These are phyloP conservation scores for Drosophila sturtevanti DNA, from an alignment of 1,140 invertebrate species.

Conservation along the genomic window DNA sequence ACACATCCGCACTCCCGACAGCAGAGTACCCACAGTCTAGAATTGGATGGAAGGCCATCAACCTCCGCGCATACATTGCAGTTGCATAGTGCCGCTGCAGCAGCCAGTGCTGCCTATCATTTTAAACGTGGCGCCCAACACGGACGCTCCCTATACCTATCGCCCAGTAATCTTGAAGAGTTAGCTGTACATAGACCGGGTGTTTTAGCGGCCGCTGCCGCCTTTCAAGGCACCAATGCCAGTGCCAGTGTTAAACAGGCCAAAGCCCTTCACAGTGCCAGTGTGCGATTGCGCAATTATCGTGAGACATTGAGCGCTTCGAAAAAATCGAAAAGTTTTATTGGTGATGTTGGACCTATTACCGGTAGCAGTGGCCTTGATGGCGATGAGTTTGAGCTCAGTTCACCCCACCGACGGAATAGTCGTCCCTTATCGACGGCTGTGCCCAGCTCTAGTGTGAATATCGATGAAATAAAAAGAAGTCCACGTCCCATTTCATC, in stretches of 20 bases:
- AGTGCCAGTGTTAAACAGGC: constrained; percentile 78
- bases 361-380: constrained; percentile 26
- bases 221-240: constrained; percentile 79
- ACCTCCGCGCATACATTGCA: constrained; percentile 66
- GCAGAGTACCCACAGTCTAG: constrained; percentile 79
- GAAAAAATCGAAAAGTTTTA: constrained; percentile 83
- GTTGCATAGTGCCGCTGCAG: constrained; percentile 73
- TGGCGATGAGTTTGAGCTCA: constrained; percentile 76
- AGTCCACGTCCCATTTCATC: constrained; percentile 74
- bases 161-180: constrained; percentile 79
- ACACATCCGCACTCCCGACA: constrained; percentile 69
- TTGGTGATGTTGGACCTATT: constrained; percentile 59
- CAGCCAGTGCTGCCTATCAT: constrained; percentile 75
- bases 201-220: constrained; percentile 68
- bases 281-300: constrained; percentile 74
- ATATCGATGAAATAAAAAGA: constrained; percentile 75
- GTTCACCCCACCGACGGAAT: constrained; percentile 81
- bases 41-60: constrained; percentile 72
- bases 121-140: constrained; percentile 78
- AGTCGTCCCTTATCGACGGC: constrained; percentile 77
- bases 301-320: constrained; percentile 76
- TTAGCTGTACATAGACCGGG: constrained; percentile 70
- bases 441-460: constrained; percentile 50
- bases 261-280: constrained; percentile 81
- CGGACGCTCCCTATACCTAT: constrained; percentile 76